Evolutionary conservation across 1,140 invertebrate genomes (phyloP).

Genomic region (Drosophila yakuba): DNA sequence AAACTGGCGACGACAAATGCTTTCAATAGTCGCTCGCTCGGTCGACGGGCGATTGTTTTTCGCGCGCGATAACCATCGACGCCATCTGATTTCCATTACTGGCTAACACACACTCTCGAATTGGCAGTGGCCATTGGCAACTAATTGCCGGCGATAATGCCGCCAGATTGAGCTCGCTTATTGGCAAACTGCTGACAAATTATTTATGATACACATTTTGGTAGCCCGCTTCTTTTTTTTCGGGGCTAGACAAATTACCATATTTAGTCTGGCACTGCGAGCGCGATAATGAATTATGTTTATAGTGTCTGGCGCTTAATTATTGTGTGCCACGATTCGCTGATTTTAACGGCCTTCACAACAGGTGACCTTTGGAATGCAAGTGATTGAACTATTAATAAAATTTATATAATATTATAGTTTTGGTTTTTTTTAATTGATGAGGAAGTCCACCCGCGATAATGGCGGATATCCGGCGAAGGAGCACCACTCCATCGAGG

Average conservation of each 20-base stretch:
- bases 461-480: conserved; percentile 42
- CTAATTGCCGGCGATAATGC: conserved; percentile 72
- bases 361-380: neutral
- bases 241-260: conserved; percentile 58
- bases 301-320: conserved; percentile 47
- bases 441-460: neutral
- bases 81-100: conserved; percentile 36
- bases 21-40: conserved; percentile 58
- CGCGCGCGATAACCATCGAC: conserved; percentile 61
- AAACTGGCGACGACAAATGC: conserved; percentile 73
- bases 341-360: conserved; percentile 3
- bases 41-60: conserved; percentile 50
- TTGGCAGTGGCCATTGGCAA: conserved; percentile 55
- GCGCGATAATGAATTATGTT: conserved; percentile 67
- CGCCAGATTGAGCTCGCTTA: conserved; percentile 11
- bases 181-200: conserved; percentile 77
- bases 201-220: conserved; percentile 69
- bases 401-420: no score
- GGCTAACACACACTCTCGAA: conserved; percentile 38
- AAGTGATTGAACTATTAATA: no score
- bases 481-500: conserved; percentile 36
- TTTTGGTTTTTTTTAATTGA: no score
- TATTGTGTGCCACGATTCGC: conserved; percentile 13
- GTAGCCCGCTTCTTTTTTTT: conserved; percentile 43
- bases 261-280: conserved; percentile 32